Base-by-base conservation (phyloP, 64 coral and sea anemone species). In the Dendronephthya gigantea region DNA sequence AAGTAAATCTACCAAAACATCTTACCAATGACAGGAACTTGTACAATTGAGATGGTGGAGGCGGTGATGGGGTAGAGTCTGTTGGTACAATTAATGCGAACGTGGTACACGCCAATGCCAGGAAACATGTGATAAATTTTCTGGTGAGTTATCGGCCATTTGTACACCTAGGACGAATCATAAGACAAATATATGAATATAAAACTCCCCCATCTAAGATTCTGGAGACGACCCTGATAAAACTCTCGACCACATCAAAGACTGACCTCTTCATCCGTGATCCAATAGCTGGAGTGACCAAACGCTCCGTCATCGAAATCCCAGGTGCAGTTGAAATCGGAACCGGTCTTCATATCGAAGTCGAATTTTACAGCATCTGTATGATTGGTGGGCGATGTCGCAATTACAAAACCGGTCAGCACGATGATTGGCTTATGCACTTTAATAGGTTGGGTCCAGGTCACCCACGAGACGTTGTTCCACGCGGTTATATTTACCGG, bases 261-360 rank as follows among this genome's bases (percentile, higher is more conserved):
- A n/a, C n/a, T n/a, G n/a, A 66, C 58, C 58, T 66, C 40, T 13
- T 43, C 39, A 9, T 87, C 88, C 33, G 86, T 49, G 36, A 87
- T 89, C 35, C 83, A 92, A 68, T 83, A 95, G 49, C 81, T 83
- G 7, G 43, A 35, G 15, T 17, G 31, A 28, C 5, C n/a, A 82
- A 55, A 76, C 39, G 62, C 40, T 32, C 83, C 75, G 34, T 92
- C 84, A 35, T 90, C 93, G 83, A 91, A 95, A 11, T 84, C 40
- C 90, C 90, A 95, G 34, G 85, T 83, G 56, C 93, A 95, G 10
- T 36, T 83, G 68, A 91, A 95, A 49, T 95, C 93, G 25, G 83
- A 91, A 17, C 93, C 93, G 13, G 84, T 88, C 6, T 72, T 34
- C 35, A 86, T 84, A 31, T 28, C 84, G 12, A 95, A 49, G 58